Conservation (phyloP, 2,113 vertebrate genomes). For the Calidris pygmaea region DNA sequence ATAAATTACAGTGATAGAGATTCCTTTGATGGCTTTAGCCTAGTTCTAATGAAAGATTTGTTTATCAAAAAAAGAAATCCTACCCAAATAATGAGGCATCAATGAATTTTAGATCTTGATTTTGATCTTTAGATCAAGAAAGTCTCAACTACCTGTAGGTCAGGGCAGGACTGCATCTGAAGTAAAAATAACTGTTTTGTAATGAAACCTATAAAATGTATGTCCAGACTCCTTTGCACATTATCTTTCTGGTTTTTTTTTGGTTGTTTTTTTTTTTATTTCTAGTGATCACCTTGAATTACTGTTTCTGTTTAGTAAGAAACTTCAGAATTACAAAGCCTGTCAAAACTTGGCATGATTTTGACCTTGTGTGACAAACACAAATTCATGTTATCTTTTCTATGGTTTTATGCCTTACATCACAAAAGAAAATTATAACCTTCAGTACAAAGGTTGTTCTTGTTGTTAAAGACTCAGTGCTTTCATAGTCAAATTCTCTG, state of each 20-base stretch:
- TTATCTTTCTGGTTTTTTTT: not conserved
- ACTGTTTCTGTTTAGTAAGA: not conserved
- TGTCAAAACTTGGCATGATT: not conserved
- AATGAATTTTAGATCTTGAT: not conserved
- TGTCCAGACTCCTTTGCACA: not conserved
- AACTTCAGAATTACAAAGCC: not conserved
- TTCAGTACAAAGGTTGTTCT: not conserved
- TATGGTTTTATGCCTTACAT: not conserved
- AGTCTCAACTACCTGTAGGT: not conserved
- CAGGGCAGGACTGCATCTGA: not conserved
- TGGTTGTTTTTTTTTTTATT: not conserved
- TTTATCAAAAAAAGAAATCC: not conserved
- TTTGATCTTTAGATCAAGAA: not conserved
- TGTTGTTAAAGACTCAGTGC: not conserved
- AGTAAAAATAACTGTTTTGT: not conserved
- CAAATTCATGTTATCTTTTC: not conserved
- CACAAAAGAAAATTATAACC: not conserved
- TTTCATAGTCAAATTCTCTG: not conserved
- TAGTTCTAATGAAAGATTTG: not conserved
- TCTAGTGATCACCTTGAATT: not conserved
- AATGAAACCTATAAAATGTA: not conserved
- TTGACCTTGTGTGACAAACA: not conserved
- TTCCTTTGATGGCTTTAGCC: not conserved
- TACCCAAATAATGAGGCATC: not conserved
- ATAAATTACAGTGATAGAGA: not conserved